A percentile compares a stretch with the other conserved stretches of the same genome.
These are phyloP conservation scores for Dicaeum eximium DNA, from an alignment of 2,113 vertebrate genomes.

Conservation along the genomic window DNA sequence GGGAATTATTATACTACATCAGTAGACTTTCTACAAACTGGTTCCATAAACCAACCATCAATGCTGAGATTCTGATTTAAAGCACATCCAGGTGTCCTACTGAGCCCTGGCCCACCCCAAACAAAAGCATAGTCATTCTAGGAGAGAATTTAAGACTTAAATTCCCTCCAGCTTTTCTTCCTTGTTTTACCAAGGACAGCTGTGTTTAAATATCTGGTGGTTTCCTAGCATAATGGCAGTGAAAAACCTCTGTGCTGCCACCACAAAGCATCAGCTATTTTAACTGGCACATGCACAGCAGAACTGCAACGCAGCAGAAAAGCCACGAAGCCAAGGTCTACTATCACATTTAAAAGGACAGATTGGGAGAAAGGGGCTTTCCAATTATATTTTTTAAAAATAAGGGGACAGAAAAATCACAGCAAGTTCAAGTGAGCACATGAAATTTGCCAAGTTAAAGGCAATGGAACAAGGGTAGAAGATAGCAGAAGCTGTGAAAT, in stretches of 20 bases:
- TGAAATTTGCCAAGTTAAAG: background rate
- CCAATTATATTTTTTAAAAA: background rate
- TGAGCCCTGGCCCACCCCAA: background rate
- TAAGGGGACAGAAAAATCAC: background rate
- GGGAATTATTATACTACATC: background rate
- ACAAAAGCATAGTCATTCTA: fast-evolving
- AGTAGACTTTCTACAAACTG: background rate
- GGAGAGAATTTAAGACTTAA: background rate
- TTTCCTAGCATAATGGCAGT: slow-evolving; percentile 5
- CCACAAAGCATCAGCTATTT: slow-evolving; percentile 27
- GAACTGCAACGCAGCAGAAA: background rate
- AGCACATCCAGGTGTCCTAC: background rate
- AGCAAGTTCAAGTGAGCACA: background rate
- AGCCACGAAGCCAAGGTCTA: background rate
- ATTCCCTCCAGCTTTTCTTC: background rate
- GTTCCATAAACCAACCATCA: background rate
- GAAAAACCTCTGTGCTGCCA: background rate
- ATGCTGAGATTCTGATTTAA: background rate
- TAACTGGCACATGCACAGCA: background rate
- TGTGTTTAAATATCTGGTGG: slow-evolving; percentile 14
- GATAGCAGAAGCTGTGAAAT: background rate
- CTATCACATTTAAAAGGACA: background rate
- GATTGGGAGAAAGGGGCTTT: background rate
- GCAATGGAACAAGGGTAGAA: background rate
- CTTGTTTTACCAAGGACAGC: background rate